phyloP scores from a whole-genome alignment of 2,888 invertebrate species.

The Malthinus seriepunctatus region DNA sequence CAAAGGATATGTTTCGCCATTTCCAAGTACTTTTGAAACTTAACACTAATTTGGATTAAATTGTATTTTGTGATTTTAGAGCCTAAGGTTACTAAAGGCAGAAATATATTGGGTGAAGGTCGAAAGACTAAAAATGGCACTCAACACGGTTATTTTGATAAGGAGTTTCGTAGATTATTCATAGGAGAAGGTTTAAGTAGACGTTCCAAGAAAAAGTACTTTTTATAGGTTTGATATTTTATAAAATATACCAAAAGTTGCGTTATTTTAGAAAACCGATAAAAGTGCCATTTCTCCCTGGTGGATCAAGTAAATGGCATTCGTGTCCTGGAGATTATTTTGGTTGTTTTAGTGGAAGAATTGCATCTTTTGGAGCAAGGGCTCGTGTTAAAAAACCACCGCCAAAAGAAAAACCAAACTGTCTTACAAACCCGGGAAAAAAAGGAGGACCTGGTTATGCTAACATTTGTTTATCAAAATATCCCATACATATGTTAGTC shows the following conservation, averaged over 20 bases:
- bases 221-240: background rate
- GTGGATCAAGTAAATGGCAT: conserved; percentile 52
- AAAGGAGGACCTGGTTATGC: conserved; percentile 59
- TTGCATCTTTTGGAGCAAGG: conserved; percentile 44
- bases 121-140: conserved; percentile 51
- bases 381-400: conserved; percentile 31
- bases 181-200: conserved; percentile 48
- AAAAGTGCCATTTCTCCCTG: conserved; percentile 43
- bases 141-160: conserved; percentile 56
- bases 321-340: conserved; percentile 59
- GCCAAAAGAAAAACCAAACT: conserved; percentile 36
- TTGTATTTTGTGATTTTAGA: conserved; percentile 16
- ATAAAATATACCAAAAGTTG: background rate
- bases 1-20: conserved; percentile 43
- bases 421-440: conserved; percentile 50
- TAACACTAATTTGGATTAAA: background rate
- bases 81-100: conserved; percentile 36
- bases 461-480: conserved; percentile 57
- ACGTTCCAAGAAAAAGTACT: background rate
- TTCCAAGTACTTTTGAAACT: conserved; percentile 37
- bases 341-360: conserved; percentile 55
- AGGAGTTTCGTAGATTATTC: conserved; percentile 54
- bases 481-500: conserved; percentile 50
- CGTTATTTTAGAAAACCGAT: no score
- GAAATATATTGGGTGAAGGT: conserved; percentile 46